These are phyloP conservation scores for Oreonectes daqikongensis DNA, from an alignment of 2,797 vertebrate species.

Conservation along the genomic window DNA sequence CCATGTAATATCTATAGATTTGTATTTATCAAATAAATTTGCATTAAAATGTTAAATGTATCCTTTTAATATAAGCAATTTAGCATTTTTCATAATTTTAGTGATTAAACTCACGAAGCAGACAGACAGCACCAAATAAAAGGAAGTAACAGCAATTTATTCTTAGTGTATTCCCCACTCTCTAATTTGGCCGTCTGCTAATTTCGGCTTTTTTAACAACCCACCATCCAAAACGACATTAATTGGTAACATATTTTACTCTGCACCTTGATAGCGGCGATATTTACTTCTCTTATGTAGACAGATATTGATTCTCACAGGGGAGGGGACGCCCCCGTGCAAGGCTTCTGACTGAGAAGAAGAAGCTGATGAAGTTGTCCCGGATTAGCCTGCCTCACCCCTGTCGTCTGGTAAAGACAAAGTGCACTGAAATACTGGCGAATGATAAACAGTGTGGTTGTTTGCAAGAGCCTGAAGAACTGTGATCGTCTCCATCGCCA, in stretches of 20 bases:
- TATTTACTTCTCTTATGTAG: constrained; percentile 23
- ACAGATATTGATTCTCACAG: constrained; percentile 33
- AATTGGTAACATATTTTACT: constrained; percentile 26
- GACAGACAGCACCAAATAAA: neutral
- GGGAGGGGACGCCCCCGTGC: neutral
- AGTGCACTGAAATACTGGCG: constrained; percentile 34
- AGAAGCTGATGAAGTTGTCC: constrained; percentile 36
- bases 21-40: no score
- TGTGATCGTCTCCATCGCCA: constrained; percentile 18
- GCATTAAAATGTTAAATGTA: no score
- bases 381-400: constrained; percentile 20
- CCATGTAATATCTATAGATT: no score
- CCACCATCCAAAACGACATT: constrained; percentile 25
- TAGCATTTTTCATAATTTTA: no score
- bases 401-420: constrained; percentile 32
- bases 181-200: neutral
- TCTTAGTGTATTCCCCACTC: neutral
- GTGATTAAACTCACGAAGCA: no score
- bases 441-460: constrained; percentile 28
- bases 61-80: no score
- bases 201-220: constrained; percentile 22
- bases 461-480: constrained; percentile 20
- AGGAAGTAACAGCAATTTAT: neutral
- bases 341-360: neutral
- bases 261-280: constrained; percentile 3